Evolutionary conservation across 2,888 invertebrate genomes (phyloP), one percentile per base, ranked within the genome.

Genomic region (Cosmorhoe ocellata): DNA sequence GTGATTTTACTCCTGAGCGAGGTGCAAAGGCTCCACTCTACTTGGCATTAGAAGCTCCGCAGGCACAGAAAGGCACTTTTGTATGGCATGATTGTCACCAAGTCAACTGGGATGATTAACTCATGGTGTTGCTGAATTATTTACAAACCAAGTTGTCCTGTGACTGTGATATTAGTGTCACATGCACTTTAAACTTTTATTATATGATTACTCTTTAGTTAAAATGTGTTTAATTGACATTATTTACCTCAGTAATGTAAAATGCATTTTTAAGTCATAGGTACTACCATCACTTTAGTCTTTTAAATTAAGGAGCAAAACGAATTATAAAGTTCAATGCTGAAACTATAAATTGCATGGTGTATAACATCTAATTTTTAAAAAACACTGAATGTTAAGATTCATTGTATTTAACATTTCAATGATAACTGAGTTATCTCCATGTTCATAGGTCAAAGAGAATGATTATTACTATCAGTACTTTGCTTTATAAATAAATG

Each of bases 101-200:
- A 77, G 89, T 90, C 39, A 90, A 90, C 71, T 90, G 90, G 90
- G 89, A 90, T 70, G 90, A 90, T 74, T 89, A 79, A 74, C 70
- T 66, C 63, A 68, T 72, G 68, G 69, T 64, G 67, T 69, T 70
- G 63, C 57, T 60, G 69, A 63, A 71, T 67, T 71, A 66, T 74
- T 70, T 76, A 76, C 70, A 70, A 77, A 80, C 77, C 76, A 74
- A 75, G 80, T 80, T 78, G 75, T 76, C 79, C 79, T 45, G 62
- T 59, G 56, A 55, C 84, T 85, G 87, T 87, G 88, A 87, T 88
- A 87, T 72, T 69, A 81, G 88, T 88, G 85, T 88, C 81, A 82
- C 83, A 76, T 74, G 76, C 84, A 84, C 84, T 85, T 81, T 76
- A 85, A 86, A 84, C 70, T 67, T 53, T 69, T 65, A 84, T 81